These are phyloP conservation scores for Ceratina australensis DNA, from an alignment of 1,140 invertebrate genomes.

Conservation along the genomic window DNA sequence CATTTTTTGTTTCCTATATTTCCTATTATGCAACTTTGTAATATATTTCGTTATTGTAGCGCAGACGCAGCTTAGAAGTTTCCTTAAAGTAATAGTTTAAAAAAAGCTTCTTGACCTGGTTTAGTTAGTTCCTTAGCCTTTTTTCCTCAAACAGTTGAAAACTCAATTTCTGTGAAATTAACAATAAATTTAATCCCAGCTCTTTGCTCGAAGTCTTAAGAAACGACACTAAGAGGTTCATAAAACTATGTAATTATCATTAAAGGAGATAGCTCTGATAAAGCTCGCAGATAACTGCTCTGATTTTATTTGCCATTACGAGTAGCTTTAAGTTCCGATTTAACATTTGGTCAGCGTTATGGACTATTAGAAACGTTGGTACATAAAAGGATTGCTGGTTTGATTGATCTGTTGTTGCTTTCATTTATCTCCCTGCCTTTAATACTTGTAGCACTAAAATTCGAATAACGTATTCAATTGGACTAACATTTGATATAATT, in stretches of 20 bases:
- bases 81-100: no score
- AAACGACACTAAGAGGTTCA: background rate
- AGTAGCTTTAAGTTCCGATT: background rate
- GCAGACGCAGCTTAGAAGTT: no score
- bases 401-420: background rate
- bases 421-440: background rate
- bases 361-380: no score
- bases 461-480: conserved; percentile 17
- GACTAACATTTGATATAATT: conserved; percentile 13
- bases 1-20: no score
- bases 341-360: background rate
- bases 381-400: background rate
- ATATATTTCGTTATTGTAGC: no score
- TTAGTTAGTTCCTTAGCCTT: background rate
- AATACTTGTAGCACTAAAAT: background rate
- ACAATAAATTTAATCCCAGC: background rate
- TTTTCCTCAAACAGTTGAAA: background rate
- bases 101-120: no score
- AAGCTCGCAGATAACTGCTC: background rate
- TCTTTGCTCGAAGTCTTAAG: background rate
- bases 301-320: conserved; percentile 1
- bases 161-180: background rate
- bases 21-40: no score
- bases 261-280: conserved; percentile 4
- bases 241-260: background rate